Conservation (phyloP, 2,888 invertebrate genomes). For the Apotomis betuletana region DNA sequence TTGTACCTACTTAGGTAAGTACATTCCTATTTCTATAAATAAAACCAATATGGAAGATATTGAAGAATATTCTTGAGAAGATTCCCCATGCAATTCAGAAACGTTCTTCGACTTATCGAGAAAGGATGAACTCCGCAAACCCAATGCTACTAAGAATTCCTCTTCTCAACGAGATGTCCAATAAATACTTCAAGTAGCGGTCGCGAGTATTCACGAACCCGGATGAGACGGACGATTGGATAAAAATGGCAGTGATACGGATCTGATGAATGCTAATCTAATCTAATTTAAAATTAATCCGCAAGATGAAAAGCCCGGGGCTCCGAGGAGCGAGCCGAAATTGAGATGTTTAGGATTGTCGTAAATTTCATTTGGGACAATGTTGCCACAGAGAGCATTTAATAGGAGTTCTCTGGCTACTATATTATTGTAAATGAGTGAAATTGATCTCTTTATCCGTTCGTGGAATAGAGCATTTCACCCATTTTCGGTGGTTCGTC, state of each 20-base stretch:
- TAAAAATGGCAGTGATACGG: slow-evolving; percentile 64
- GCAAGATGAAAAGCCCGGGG: slow-evolving; percentile 66
- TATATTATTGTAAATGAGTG: slow-evolving; percentile 24
- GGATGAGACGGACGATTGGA: slow-evolving; percentile 52
- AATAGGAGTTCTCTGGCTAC: slow-evolving; percentile 49
- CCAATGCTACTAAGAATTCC: too few relatives aligned
- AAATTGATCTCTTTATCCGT: slow-evolving; percentile 26
- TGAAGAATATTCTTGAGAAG: too few relatives aligned
- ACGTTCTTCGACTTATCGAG: too few relatives aligned
- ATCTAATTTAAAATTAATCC: slow-evolving; percentile 78
- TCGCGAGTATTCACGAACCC: slow-evolving; percentile 44
- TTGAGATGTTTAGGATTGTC: slow-evolving; percentile 64
- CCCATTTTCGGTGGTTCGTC: too few relatives aligned
- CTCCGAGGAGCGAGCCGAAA: slow-evolving; percentile 55
- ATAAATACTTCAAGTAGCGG: slow-evolving; percentile 2
- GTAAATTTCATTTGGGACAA: slow-evolving; percentile 69
- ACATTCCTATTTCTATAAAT: too few relatives aligned
- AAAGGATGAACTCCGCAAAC: too few relatives aligned
- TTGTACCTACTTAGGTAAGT: too few relatives aligned
- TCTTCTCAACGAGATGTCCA: too few relatives aligned
- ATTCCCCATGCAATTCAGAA: too few relatives aligned
- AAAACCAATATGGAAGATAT: too few relatives aligned
- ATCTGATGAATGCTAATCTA: slow-evolving; percentile 69
- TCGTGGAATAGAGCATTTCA: background rate
- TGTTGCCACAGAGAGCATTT: slow-evolving; percentile 60